Evolutionary conservation across 2,797 vertebrate species (phyloP), one percentile per base, ranked within the genome.

Genomic region (Coracias cyanogaster): DNA sequence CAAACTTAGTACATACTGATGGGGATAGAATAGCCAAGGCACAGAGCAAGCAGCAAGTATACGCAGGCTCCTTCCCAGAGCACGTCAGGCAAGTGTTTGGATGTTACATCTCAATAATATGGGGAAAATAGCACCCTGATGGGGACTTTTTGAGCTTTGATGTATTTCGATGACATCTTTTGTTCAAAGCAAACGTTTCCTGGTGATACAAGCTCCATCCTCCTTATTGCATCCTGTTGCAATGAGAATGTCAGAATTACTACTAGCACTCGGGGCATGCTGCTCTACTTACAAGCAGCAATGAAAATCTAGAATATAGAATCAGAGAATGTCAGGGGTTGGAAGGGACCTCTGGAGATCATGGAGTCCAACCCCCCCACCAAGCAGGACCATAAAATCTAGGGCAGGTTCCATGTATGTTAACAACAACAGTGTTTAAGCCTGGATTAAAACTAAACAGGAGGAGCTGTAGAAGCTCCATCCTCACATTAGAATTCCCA

Each of bases 391-490:
- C 37, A 37, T 8, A 37, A 10, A 37, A 37, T 37, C 37, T 37
- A 37, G 37, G 37, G 37, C 37, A 37, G 37, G 10, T 88, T n/a
- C 31, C 24, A 37, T 1, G 0, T 6, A 2, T 2, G 6, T 54
- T 26, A 37, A 29, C n/a, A 61, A 22, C 43, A 46, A 64, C 55
- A 43, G 14, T 6, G 22, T 33, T 66, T 62, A 73, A 66, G 3
- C n/a, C 60, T 35, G 52, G n/a, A 46, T 60, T 66, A 66, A 85
- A 87, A 31, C 31, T 64, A 2, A 93, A 28, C 22, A 73, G 72
- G 18, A 69, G 64, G 33, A 65, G 37, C 46, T 41, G 51, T 31
- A 20, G 28, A 65, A 29, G 33, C 46, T 24, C 39, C 67, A 24
- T 6, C 26, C 41, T 69, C n/a, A 62, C 29, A 33, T 49, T 3